Percentiles rank a stretch among this genome's conserved stretches.
Conservation (phyloP, 2,888 invertebrate species). For the Sarcophaga subvicina region DNA sequence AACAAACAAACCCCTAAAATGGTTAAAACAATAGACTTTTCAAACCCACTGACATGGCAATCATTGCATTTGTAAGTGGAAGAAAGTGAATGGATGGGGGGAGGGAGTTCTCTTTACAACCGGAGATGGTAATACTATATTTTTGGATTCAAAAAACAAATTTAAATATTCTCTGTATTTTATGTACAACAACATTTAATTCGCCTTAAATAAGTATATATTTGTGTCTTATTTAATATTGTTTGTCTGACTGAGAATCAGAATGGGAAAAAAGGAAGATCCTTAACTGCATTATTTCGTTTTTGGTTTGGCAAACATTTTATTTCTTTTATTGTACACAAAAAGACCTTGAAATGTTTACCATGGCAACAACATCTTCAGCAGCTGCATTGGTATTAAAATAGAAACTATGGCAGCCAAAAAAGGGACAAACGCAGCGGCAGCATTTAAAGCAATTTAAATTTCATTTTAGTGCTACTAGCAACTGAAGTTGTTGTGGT, state of each 20-base stretch:
- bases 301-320: constrained; percentile 37
- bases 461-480: neutral
- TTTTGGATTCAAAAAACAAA: neutral
- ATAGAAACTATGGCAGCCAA: too few relatives aligned
- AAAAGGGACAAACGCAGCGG: too few relatives aligned
- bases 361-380: constrained; percentile 10
- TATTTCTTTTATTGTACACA: constrained; percentile 13
- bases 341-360: constrained; percentile 62
- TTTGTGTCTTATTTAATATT: constrained; percentile 14
- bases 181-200: neutral
- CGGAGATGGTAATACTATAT: too few relatives aligned
- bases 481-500: neutral
- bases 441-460: too few relatives aligned
- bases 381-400: too few relatives aligned
- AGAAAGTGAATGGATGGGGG: too few relatives aligned
- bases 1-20: constrained; percentile 28
- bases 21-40: constrained; percentile 32
- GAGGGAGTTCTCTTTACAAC: too few relatives aligned
- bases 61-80: neutral
- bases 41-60: constrained; percentile 31
- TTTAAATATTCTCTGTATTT: constrained; percentile 35
- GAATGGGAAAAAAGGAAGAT: neutral
- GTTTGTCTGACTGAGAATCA: constrained; percentile 1
- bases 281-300: constrained; percentile 61
- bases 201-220: neutral